phyloP scores from a whole-genome alignment of 2,113 vertebrate species.

The Sebastes schlegelii region DNA sequence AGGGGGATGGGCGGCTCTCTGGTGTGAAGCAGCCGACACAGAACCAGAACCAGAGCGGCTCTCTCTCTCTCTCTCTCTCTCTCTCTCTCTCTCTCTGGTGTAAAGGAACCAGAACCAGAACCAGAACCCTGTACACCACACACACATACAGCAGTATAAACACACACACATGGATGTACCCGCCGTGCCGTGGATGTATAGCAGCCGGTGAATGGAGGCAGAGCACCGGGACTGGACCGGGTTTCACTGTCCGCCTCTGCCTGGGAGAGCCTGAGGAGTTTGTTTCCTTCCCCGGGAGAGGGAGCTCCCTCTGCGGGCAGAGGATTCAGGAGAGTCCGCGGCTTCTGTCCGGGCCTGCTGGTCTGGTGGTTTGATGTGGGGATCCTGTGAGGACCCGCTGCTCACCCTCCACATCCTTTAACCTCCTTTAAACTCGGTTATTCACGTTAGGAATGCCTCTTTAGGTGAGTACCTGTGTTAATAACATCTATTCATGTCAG shows the following conservation, averaged over 20 bases:
- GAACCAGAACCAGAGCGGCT: constrained; percentile 81
- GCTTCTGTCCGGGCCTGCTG: constrained; percentile 89
- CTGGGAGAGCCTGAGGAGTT: constrained; percentile 84
- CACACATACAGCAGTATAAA: constrained; percentile 84
- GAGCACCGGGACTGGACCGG: constrained; percentile 76
- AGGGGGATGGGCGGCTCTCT: constrained; percentile 90
- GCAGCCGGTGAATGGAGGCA: constrained; percentile 79
- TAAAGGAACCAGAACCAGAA: constrained; percentile 84
- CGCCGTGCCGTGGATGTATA: constrained; percentile 66
- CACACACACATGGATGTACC: constrained; percentile 79
- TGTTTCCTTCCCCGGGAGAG: constrained; percentile 81
- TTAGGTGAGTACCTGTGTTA: constrained; percentile 81
- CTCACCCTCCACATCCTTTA: constrained; percentile 51
- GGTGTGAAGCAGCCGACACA: constrained; percentile 76
- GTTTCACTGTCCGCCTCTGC: constrained; percentile 83
- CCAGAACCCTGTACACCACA: constrained; percentile 85
- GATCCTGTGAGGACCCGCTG: constrained; percentile 73
- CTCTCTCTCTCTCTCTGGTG: constrained; percentile 21
- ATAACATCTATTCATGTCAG: not conserved
- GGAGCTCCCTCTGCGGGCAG: constrained; percentile 84
- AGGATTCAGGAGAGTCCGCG: constrained; percentile 91
- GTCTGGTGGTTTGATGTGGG: constrained; percentile 83
- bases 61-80: too few relatives aligned
- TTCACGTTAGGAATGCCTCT: constrained; percentile 81
- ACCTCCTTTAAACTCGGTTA: constrained; percentile 60